Evolutionary conservation across 1,140 invertebrate species (phyloP), one percentile per base, ranked within the genome.

Genomic region (Scaptomyza montana): DNA sequence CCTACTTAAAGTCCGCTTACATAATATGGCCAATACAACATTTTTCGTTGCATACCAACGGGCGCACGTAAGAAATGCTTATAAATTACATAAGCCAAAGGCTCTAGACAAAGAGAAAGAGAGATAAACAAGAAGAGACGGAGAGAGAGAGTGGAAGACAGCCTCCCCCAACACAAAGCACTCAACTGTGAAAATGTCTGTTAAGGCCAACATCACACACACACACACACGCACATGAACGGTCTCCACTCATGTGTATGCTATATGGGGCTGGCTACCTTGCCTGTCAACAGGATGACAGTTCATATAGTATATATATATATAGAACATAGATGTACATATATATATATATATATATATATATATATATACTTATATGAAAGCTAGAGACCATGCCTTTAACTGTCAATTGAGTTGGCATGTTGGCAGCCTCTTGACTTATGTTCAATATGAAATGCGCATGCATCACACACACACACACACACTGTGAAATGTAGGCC

Each of bases 101-200:
- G 21, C 54, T 16, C 16, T 13, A 49, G 30, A 5, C 30, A 33
- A 33, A 33, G 30, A 5, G 5, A 7, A 33, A 6, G 30, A 5
- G 19, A 33, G 30, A 5, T 7, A 33, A 33, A 33, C 1, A 5
- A n/a, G 25, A 9, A 28, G 33, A 41, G 19, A 54, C 16, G 16
- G 47, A 10, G 33, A 45, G 19, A 7, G 28, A 12, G 39, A 8
- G 33, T 12, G 72, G 65, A 47, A 81, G 73, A 80, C 68, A 45
- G 78, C 78, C 76, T 77, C 49, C 53, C 45, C 41, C 46, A 87
- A 81, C 76, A 81, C 79, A 87, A 89, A 80, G 80, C 84, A 89
- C 84, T 89, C 84, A 80, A 89, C 84, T 89, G 80, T 89, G 85
- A 89, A 89, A 89, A 89, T 89, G 80, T 89, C 85, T 89, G 84